phyloP scores from a whole-genome alignment of 2,797 vertebrate species.

The Artibeus lituratus region DNA sequence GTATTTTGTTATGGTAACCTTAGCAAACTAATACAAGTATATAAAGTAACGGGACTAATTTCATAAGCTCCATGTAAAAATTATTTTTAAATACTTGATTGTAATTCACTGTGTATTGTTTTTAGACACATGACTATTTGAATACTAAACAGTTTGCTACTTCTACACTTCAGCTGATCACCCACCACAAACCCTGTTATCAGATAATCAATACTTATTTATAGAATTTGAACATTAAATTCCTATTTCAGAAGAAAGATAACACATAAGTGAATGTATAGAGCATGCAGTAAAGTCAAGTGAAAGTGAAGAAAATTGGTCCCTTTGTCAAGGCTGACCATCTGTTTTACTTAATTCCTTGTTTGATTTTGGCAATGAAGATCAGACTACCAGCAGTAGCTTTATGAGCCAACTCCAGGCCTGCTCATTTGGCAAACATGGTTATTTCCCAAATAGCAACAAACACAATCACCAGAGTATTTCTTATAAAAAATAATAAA shows the following conservation, averaged over 20 bases:
- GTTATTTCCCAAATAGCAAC: background rate
- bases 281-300: background rate
- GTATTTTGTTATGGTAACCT: background rate
- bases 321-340: background rate
- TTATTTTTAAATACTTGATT: background rate
- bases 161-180: background rate
- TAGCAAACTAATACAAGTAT: background rate
- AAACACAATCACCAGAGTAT: background rate
- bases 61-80: background rate
- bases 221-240: background rate
- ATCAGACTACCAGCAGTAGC: background rate
- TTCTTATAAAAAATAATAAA: background rate
- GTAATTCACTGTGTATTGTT: background rate
- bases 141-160: background rate
- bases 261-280: background rate
- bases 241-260: background rate
- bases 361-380: background rate
- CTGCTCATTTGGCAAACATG: background rate
- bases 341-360: background rate
- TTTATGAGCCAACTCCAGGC: background rate
- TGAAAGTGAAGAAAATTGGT: background rate
- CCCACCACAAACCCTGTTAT: background rate
- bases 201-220: background rate
- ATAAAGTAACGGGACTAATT: background rate
- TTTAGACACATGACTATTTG: background rate